Evolutionary conservation across 2,797 vertebrate genomes (phyloP).

Genomic region (Toxotes lorentzi): DNA sequence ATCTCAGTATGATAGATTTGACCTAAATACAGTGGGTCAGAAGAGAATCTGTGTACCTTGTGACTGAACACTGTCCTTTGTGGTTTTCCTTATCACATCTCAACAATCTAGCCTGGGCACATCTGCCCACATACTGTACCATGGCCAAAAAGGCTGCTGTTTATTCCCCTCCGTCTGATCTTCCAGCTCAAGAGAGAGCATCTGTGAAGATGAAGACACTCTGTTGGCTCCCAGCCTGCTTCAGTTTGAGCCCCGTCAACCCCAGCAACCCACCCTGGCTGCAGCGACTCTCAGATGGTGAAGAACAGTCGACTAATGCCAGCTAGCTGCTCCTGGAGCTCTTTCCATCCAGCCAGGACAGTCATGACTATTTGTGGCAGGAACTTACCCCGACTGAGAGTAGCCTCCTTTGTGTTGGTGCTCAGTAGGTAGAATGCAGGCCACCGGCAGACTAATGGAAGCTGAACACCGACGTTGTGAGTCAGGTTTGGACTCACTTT

Average conservation of each 20-base stretch:
- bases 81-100: constrained; percentile 19
- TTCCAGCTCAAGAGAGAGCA: constrained; percentile 35
- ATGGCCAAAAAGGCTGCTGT: constrained; percentile 1
- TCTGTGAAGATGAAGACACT: constrained; percentile 27
- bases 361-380: constrained; percentile 45
- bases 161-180: constrained; percentile 33
- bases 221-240: constrained; percentile 24
- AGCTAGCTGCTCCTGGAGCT: constrained; percentile 41
- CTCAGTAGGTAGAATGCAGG: constrained; percentile 40
- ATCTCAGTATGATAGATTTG: constrained; percentile 3
- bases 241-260: constrained; percentile 22
- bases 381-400: constrained; percentile 29
- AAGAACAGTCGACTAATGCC: constrained; percentile 24
- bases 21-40: not conserved
- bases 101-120: not conserved
- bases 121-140: constrained; percentile 15
- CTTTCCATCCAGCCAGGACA: constrained; percentile 36
- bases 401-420: constrained; percentile 23
- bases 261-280: constrained; percentile 28
- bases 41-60: constrained; percentile 11
- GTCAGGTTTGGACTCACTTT: constrained; percentile 55
- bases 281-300: constrained; percentile 24
- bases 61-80: constrained; percentile 20
- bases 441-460: constrained; percentile 57
- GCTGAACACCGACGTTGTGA: constrained; percentile 52